These are phyloP conservation scores for Calephelis virginiensis DNA, from an alignment of 1,140 invertebrate species.

Conservation along the genomic window DNA sequence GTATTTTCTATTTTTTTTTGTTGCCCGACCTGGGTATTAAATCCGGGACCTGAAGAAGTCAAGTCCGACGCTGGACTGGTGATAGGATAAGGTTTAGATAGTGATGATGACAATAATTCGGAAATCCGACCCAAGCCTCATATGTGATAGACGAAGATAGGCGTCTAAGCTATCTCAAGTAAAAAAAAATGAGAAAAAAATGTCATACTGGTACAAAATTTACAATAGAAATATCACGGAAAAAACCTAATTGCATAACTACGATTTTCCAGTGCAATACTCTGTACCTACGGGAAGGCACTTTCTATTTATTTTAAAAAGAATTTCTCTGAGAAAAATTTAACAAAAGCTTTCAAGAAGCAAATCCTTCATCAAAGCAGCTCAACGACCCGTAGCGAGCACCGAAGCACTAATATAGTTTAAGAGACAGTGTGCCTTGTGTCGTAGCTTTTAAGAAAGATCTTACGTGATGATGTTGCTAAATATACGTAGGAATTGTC, in stretches of 20 bases:
- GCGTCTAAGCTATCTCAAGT: too few relatives aligned
- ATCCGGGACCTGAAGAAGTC: too few relatives aligned
- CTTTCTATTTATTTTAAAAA: constrained; percentile 60
- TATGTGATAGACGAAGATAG: too few relatives aligned
- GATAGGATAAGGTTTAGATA: too few relatives aligned
- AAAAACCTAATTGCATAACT: constrained; percentile 30
- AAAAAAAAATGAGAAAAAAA: too few relatives aligned
- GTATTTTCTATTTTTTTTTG: too few relatives aligned
- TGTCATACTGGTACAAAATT: too few relatives aligned
- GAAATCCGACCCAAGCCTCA: too few relatives aligned
- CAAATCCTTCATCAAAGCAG: constrained; percentile 68
- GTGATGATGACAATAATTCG: too few relatives aligned
- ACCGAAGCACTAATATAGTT: constrained; percentile 67
- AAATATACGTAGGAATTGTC: constrained; percentile 37
- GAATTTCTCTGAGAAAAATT: constrained; percentile 58
- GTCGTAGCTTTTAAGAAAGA: constrained; percentile 43
- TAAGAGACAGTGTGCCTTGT: constrained; percentile 56
- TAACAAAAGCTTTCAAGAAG: constrained; percentile 71
- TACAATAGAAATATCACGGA: background rate
- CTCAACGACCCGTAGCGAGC: constrained; percentile 59
- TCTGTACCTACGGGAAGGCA: constrained; percentile 33
- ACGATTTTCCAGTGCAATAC: constrained; percentile 35
- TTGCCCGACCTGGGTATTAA: too few relatives aligned
- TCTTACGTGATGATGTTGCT: constrained; percentile 41
- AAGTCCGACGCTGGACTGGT: too few relatives aligned